Conservation (phyloP, 2,888 invertebrate genomes). For the Papilio demoleus region DNA sequence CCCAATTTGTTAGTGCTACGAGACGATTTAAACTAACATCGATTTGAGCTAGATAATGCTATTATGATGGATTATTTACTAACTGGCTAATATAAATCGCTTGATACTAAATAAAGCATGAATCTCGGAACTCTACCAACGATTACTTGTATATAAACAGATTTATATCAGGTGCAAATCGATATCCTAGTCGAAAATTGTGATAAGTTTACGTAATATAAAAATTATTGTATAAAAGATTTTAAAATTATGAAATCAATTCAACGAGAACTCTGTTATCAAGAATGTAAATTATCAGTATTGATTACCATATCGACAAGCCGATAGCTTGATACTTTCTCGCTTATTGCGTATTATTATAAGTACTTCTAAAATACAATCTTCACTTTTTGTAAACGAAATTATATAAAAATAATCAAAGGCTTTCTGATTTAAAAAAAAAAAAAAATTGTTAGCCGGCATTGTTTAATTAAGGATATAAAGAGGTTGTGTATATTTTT, state of each 20-base stretch:
- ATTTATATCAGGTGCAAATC: neutral
- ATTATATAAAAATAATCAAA: neutral
- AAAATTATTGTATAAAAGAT: slow-evolving; percentile 24
- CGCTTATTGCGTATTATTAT: slow-evolving; percentile 35
- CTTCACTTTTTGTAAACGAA: slow-evolving; percentile 15
- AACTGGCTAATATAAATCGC: slow-evolving; percentile 54
- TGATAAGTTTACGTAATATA: slow-evolving; percentile 39
- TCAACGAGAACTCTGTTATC: slow-evolving; percentile 59
- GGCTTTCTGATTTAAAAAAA: neutral
- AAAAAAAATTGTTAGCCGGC: neutral
- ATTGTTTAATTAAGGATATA: neutral
- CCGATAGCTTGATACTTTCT: slow-evolving; percentile 58
- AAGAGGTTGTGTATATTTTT: neutral
- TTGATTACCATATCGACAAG: slow-evolving; percentile 69
- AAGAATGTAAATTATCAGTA: slow-evolving; percentile 61
- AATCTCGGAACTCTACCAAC: neutral
- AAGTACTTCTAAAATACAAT: slow-evolving; percentile 29
- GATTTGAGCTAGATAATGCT: slow-evolving; percentile 54
- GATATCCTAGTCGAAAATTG: neutral
- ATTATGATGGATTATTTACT: slow-evolving; percentile 60
- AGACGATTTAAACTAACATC: slow-evolving; percentile 53
- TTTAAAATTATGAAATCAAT: slow-evolving; percentile 36
- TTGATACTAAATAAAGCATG: slow-evolving; percentile 45
- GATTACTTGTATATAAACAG: neutral
- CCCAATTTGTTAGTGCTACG: slow-evolving; percentile 67